These are phyloP conservation scores for Antheraea assamensis DNA, from an alignment of 2,888 invertebrate species.

Conservation along the genomic window DNA sequence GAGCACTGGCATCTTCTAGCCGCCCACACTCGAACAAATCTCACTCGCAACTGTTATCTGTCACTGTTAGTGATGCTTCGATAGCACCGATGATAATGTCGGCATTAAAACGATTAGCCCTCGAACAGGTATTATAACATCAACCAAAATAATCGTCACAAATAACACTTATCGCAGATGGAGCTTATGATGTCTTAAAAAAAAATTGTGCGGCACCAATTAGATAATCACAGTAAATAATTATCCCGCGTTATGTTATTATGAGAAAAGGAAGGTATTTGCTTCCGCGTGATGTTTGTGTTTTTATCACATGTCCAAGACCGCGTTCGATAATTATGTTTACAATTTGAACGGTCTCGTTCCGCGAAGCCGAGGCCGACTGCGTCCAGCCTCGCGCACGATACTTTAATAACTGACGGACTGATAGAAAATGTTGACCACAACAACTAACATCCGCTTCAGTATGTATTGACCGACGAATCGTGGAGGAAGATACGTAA, in stretches of 20 bases:
- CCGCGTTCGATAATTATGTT: constrained; percentile 56
- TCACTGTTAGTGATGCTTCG: constrained; percentile 45
- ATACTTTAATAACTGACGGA: constrained; percentile 52
- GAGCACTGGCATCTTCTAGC: constrained; percentile 72
- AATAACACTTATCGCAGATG: constrained; percentile 35
- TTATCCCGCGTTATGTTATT: constrained; percentile 23
- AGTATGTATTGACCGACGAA: constrained; percentile 54
- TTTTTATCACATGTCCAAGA: constrained; percentile 57
- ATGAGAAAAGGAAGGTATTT: constrained; percentile 33
- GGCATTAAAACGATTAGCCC: constrained; percentile 40
- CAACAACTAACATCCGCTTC: constrained; percentile 51
- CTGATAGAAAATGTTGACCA: constrained; percentile 34
- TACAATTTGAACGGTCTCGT: constrained; percentile 41
- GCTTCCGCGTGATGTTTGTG: constrained; percentile 61
- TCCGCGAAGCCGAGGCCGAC: constrained; percentile 30
- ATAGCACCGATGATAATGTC: constrained; percentile 47
- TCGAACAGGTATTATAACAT: constrained; percentile 60
- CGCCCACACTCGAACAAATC: constrained; percentile 43
- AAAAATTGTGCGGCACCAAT: constrained; percentile 29
- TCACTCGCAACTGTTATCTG: constrained; percentile 52
- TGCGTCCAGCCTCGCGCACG: constrained; percentile 60
- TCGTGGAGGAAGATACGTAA: constrained; percentile 39
- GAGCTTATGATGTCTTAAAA: constrained; percentile 24
- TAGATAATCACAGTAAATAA: constrained; percentile 44
- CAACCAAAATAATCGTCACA: constrained; percentile 45